Conservation (phyloP, 2,888 invertebrate genomes). For the Rotaria magnacalcarata region DNA sequence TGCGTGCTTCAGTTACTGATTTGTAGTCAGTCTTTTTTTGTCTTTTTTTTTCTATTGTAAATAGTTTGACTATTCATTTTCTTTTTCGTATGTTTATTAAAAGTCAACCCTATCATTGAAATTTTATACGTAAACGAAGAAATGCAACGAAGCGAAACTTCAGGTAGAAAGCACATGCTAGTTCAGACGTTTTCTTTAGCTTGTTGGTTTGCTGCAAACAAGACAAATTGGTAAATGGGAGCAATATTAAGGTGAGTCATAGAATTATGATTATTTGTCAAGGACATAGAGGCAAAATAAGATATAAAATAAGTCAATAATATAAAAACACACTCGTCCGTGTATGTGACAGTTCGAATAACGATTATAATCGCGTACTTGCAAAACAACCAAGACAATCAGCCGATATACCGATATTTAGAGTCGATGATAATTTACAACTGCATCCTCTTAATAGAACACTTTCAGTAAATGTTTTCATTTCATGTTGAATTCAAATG, state of each 20-base stretch:
- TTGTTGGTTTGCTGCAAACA: neutral
- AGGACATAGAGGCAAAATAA: neutral
- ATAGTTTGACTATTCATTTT: neutral
- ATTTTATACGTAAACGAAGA: neutral
- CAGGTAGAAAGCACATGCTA: neutral
- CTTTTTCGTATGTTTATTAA: conserved; percentile 10
- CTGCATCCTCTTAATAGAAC: neutral
- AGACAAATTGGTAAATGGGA: neutral
- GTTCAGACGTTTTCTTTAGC: neutral
- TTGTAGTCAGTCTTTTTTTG: neutral
- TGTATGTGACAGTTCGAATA: neutral
- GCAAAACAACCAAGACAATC: neutral
- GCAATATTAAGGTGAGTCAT: neutral
- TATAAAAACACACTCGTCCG: neutral
- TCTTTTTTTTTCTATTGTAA: neutral
- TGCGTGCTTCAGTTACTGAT: conserved; percentile 33
- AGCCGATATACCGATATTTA: neutral
- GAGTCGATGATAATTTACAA: neutral
- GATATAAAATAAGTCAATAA: neutral
- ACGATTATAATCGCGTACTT: neutral
- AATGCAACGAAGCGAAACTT: neutral
- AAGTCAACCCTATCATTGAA: neutral
- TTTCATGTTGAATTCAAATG: neutral
- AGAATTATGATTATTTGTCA: neutral
- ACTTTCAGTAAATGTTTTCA: neutral